These are phyloP conservation scores for Peromyscus nudipes DNA, from an alignment of 2,797 vertebrate species.

Conservation along the genomic window DNA sequence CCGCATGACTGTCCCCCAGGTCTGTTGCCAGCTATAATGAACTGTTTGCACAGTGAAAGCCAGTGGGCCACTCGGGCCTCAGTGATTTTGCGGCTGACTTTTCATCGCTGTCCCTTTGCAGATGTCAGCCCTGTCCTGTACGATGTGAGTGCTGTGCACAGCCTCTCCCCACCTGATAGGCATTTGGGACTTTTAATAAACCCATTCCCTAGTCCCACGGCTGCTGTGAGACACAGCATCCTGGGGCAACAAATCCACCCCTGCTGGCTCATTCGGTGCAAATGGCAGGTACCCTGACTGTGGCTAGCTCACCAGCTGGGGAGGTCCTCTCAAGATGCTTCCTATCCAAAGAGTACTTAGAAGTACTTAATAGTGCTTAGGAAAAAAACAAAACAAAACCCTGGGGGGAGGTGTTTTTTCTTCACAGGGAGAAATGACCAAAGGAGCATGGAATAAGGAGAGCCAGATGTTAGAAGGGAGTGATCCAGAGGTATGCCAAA, in stretches of 20 bases:
- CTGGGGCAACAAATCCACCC: rapidly evolving
- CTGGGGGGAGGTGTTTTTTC: neutral
- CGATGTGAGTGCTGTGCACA: rapidly evolving
- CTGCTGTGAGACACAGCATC: rapidly evolving
- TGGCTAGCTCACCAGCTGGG: neutral
- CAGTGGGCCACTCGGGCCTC: rapidly evolving
- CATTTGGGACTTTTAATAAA: neutral
- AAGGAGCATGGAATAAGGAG: neutral
- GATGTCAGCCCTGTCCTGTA: rapidly evolving
- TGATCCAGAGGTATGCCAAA: rapidly evolving
- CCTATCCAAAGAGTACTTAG: too few relatives aligned
- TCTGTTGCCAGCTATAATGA: rapidly evolving
- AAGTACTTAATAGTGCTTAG: too few relatives aligned
- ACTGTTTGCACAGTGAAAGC: rapidly evolving
- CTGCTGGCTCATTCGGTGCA: neutral
- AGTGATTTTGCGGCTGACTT: rapidly evolving
- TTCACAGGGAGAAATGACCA: neutral
- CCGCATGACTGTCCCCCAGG: rapidly evolving
- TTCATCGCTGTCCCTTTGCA: rapidly evolving
- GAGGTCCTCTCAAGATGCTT: too few relatives aligned
- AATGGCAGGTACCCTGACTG: rapidly evolving
- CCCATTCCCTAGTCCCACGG: neutral
- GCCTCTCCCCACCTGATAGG: rapidly evolving
- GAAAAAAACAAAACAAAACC: too few relatives aligned
- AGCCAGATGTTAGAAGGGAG: neutral